A percentile compares a stretch with the other conserved stretches of the same genome.
These are phyloP conservation scores for Myotis planiceps DNA, from an alignment of 2,797 vertebrate species.

Conservation along the genomic window DNA sequence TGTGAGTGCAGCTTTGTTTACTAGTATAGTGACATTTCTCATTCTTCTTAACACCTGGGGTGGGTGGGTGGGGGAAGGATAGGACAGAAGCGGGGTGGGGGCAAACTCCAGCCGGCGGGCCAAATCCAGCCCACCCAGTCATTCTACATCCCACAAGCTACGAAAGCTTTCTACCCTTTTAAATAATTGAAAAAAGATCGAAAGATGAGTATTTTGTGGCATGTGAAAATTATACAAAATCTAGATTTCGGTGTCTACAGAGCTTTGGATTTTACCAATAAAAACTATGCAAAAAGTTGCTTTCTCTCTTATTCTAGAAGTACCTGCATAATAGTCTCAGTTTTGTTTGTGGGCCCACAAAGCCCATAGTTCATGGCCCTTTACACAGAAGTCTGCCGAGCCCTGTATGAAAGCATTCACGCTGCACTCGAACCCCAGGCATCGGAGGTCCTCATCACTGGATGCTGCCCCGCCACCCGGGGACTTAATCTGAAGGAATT, in stretches of 20 bases:
- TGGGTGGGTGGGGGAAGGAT: accelerated
- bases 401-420: neutral
- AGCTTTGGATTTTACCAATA: neutral
- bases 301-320: neutral
- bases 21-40: neutral
- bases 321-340: neutral
- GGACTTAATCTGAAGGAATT: neutral
- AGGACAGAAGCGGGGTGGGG: neutral
- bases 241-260: neutral
- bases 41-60: neutral
- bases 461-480: neutral
- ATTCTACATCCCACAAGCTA: neutral
- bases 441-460: neutral
- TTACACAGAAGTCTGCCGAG: neutral
- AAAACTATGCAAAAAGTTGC: neutral
- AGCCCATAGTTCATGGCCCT: neutral
- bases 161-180: neutral
- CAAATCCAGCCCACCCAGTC: neutral
- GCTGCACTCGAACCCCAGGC: neutral
- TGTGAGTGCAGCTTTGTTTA: neutral
- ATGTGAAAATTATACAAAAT: neutral
- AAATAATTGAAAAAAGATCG: constrained; percentile 1
- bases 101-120: neutral
- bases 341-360: neutral
- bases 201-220: neutral